phyloP scores from a whole-genome alignment of 2,888 invertebrate species.

The Deladenus siricidicola region DNA sequence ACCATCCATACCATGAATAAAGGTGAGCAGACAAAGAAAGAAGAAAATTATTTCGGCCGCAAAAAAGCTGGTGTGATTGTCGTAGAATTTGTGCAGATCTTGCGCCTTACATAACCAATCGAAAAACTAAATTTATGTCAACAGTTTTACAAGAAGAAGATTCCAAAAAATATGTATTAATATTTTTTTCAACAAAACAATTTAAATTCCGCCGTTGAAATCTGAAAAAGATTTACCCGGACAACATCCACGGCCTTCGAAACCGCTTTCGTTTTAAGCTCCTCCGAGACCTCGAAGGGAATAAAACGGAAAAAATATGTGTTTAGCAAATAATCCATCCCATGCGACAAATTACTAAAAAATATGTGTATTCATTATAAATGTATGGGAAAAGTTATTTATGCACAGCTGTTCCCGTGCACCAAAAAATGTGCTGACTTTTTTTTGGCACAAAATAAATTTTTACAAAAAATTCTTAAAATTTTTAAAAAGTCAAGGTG shows the following conservation, averaged over 20 bases:
- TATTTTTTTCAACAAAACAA: background rate
- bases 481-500: no score
- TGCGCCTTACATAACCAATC: slow-evolving; percentile 53
- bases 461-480: no score
- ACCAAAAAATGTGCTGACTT: no score
- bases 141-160: background rate
- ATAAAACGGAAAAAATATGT: slow-evolving; percentile 44
- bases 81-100: slow-evolving; percentile 39
- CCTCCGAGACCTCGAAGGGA: slow-evolving; percentile 44
- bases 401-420: no score
- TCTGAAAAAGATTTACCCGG: slow-evolving; percentile 29
- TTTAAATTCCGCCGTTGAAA: background rate
- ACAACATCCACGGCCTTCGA: slow-evolving; percentile 39
- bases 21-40: slow-evolving; percentile 63
- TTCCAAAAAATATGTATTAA: background rate
- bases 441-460: no score
- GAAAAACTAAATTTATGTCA: slow-evolving; percentile 36
- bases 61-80: slow-evolving; percentile 62
- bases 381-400: no score
- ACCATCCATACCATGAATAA: slow-evolving; percentile 62
- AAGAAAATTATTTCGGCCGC: slow-evolving; percentile 63
- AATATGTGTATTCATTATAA: no score
- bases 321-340: slow-evolving; percentile 35
- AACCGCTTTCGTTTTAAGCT: slow-evolving; percentile 36
- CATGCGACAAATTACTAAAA: no score